Percentiles rank a stretch among this genome's conserved stretches.
phyloP scores from a whole-genome alignment of 92 coral and sea anemone species.

The Zoanthus gigantus region DNA sequence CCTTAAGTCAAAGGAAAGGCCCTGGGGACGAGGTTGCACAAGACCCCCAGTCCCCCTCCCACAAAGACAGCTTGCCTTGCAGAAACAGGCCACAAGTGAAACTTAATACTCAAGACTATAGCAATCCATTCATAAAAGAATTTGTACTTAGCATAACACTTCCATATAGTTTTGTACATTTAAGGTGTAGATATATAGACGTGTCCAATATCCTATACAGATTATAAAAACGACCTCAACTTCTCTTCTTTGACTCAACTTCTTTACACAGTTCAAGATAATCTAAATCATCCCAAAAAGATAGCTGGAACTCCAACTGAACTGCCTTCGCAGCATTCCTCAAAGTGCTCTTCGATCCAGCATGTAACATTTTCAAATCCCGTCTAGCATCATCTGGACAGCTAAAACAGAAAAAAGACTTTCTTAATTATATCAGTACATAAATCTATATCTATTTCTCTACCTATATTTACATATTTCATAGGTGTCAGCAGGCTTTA shows the following conservation, averaged over 20 bases:
- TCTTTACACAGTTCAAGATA: constrained; percentile 13
- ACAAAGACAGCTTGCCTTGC: too few relatives aligned
- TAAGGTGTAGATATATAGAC: too few relatives aligned
- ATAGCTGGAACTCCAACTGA: constrained; percentile 5
- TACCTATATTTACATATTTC: too few relatives aligned
- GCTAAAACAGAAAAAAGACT: not conserved
- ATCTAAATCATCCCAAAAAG: constrained; percentile 23
- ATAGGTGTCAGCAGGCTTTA: too few relatives aligned
- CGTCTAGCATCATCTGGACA: constrained; percentile 14
- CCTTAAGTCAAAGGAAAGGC: too few relatives aligned
- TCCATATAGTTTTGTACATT: not conserved
- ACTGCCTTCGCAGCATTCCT: constrained; percentile 25
- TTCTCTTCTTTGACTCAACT: constrained; percentile 22
- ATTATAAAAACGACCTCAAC: not conserved
- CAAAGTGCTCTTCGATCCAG: constrained; percentile 35
- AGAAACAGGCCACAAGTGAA: too few relatives aligned
- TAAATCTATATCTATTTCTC: too few relatives aligned
- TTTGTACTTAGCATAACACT: not conserved
- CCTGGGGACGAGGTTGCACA: too few relatives aligned
- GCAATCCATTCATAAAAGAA: not conserved
- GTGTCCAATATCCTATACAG: not conserved
- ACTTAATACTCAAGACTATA: not conserved
- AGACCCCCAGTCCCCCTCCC: too few relatives aligned
- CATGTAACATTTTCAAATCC: constrained; percentile 19
- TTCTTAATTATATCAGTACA: too few relatives aligned